Evolutionary conservation across 2,888 invertebrate genomes (phyloP), one percentile per base, ranked within the genome.

Genomic region (Nematopogon swammerdamellus): DNA sequence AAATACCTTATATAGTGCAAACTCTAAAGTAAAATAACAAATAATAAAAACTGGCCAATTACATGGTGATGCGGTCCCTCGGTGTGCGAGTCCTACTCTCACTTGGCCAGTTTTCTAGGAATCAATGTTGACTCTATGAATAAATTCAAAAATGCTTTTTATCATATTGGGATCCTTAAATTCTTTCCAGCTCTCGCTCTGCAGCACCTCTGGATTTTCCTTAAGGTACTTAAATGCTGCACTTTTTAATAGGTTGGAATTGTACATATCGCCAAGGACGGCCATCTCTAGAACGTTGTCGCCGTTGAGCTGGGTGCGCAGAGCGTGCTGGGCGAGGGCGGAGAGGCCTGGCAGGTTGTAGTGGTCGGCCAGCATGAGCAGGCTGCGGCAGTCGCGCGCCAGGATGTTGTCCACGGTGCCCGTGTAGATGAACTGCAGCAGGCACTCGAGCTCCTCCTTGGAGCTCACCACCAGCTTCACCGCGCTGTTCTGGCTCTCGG

Each of bases 371-470:
- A 77, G 58, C 62, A 70, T 70, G 1, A 77, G 60, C 25, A 77
- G 55, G 51, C 60, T 72, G 17, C 57, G 60, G 52, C 67, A 68
- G 51, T 72, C 72, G 3, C 60, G 59, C 45, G 62, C 65, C 3
- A 67, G 67, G 20, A 70, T 46, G 50, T 73, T 63, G 48, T 60
- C 64, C 1, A 77, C 57, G 2, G 69, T 65, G 2, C 75, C 74
- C 1, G 72, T 70, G 51, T 79, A 79, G 16, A 79, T 69, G 52
- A 63, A 79, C 51, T 74, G 70, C 3, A 77, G 51, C 53, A 79
- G 63, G 42, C 57, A 59, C 18, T 61, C 58, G 1, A 79, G 57
- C 50, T 76, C 75, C n/a, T 70, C 72, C 14, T 64, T 66, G 17
- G 0, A 72, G 67, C n/a, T n/a, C 59, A 75, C 75, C 17, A 68